A percentile compares a stretch with the other conserved stretches of the same genome.
These are phyloP conservation scores for Eidolon helvum DNA, from an alignment of 2,113 vertebrate species.

Conservation along the genomic window DNA sequence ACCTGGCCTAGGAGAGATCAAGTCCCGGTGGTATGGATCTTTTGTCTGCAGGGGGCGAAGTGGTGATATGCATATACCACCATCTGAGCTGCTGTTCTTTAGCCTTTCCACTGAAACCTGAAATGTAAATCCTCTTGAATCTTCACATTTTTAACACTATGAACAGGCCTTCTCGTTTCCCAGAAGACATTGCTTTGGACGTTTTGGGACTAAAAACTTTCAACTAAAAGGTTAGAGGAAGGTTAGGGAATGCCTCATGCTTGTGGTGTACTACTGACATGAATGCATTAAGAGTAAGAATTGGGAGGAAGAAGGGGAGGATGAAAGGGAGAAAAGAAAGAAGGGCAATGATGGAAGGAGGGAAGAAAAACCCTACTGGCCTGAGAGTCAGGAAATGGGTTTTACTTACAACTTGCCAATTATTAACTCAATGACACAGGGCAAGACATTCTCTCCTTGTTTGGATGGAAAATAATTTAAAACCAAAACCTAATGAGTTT, in stretches of 20 bases:
- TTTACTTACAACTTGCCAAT: not conserved
- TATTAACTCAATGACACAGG: not conserved
- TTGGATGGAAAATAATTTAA: not conserved
- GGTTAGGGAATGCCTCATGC: not conserved
- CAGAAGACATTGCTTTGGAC: not conserved
- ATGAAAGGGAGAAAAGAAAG: accelerated
- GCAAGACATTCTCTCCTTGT: not conserved
- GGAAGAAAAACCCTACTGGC: no score
- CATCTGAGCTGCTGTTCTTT: accelerated
- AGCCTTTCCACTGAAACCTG: not conserved
- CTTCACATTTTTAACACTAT: not conserved
- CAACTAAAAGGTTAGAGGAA: not conserved
- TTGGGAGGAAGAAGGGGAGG: not conserved
- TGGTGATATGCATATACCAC: accelerated
- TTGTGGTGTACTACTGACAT: not conserved
- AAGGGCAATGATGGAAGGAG: no score
- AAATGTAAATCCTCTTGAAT: not conserved
- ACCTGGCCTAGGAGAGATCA: not conserved
- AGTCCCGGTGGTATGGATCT: not conserved
- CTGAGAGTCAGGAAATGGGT: not conserved
- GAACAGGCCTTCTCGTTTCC: not conserved
- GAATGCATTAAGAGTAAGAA: not conserved
- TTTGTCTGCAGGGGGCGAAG: not conserved
- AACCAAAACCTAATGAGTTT: not conserved
- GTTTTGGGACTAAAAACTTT: not conserved